Evolutionary conservation across 1,140 invertebrate species (phyloP).

Genomic region (Leptinotarsa texana): DNA sequence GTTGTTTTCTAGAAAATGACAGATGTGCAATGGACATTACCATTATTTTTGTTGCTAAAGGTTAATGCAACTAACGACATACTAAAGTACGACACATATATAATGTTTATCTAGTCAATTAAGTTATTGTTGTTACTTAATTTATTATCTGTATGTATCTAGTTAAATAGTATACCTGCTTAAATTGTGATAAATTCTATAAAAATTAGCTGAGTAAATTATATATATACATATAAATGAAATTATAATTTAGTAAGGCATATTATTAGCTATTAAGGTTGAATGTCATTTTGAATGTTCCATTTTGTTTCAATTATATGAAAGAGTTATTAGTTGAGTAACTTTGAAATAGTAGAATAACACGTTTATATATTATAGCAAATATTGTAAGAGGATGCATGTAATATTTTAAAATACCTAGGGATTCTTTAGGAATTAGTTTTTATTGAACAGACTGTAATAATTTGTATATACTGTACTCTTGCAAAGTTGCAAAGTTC

Average conservation of each 20-base stretch:
- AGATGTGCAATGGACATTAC: background rate
- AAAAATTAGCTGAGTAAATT: conserved; percentile 21
- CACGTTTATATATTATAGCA: conserved; percentile 22
- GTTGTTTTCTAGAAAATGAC: background rate
- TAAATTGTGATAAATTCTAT: conserved; percentile 38
- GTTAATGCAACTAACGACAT: background rate
- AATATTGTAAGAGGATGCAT: conserved; percentile 31
- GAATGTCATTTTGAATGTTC: conserved; percentile 22
- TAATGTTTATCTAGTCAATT: conserved; percentile 37
- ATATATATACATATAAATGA: conserved; percentile 20
- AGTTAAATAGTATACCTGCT: conserved; percentile 39
- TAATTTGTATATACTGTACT: conserved; percentile 44
- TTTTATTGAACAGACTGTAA: conserved; percentile 39
- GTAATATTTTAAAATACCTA: conserved; percentile 38
- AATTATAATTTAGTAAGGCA: conserved; percentile 4
- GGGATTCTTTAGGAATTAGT: conserved; percentile 33
- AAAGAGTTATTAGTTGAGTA: conserved; percentile 23
- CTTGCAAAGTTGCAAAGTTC: conserved; percentile 44
- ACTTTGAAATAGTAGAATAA: conserved; percentile 22
- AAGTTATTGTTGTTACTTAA: conserved; percentile 44
- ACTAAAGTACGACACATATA: conserved; percentile 3
- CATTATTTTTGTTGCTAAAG: conserved; percentile 4
- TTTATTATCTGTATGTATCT: conserved; percentile 40
- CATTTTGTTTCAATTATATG: conserved; percentile 20
- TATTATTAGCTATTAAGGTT: conserved; percentile 4